Conservation (phyloP, 2,888 invertebrate genomes). For the Eurois occulta region DNA sequence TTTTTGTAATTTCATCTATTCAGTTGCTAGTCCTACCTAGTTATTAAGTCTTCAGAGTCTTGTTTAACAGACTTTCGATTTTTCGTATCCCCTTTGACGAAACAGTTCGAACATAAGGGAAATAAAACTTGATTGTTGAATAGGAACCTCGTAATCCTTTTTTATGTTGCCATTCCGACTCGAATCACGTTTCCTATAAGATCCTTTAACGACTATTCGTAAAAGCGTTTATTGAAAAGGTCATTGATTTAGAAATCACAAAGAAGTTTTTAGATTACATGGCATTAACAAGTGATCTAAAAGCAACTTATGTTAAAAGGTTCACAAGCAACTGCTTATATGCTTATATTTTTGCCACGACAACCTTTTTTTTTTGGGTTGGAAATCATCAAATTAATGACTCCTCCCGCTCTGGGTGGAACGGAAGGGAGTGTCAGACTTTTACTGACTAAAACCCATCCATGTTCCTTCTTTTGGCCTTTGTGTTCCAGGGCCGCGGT, state of each 20-base stretch:
- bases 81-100: background rate
- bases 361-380: too few relatives aligned
- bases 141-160: constrained; percentile 51
- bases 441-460: too few relatives aligned
- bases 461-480: too few relatives aligned
- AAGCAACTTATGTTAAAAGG: background rate
- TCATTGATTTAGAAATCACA: constrained; percentile 33
- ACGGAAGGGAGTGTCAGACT: too few relatives aligned
- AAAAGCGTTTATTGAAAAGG: constrained; percentile 52
- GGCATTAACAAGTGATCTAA: background rate
- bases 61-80: background rate
- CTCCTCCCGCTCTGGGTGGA: too few relatives aligned
- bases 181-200: constrained; percentile 43
- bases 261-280: background rate
- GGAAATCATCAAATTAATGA: too few relatives aligned
- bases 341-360: background rate
- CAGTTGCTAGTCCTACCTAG: background rate
- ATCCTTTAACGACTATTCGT: constrained; percentile 31
- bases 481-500: too few relatives aligned
- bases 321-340: background rate
- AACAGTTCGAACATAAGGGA: constrained; percentile 2
- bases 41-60: background rate
- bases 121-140: constrained; percentile 32
- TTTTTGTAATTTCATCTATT: background rate
- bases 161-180: constrained; percentile 51